Evolutionary conservation across 2,888 invertebrate genomes (phyloP), one percentile per base, ranked within the genome.

Genomic region (Eulithis testata): DNA sequence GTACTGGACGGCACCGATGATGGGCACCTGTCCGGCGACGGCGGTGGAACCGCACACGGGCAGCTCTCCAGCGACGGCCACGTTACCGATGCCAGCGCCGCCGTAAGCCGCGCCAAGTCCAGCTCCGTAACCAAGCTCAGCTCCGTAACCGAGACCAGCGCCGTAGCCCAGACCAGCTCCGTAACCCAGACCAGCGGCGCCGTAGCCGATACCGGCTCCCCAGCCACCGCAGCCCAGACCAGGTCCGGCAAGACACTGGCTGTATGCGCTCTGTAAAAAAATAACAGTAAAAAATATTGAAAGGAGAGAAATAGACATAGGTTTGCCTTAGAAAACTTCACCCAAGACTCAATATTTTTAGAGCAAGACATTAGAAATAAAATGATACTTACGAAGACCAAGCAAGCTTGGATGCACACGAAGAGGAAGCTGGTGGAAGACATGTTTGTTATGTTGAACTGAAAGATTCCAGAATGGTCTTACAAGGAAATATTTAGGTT

Each of bases 1-100:
- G 65, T 75, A 80, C 49, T 66, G 68, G 9, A 80, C 80, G 36
- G 71, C 72, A 0, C 80, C 79, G 67, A 77, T 74, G 69, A 80
- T 76, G 65, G 80, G 77, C 27, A 80, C 74, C 72, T 75, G 74
- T 31, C 79, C 79, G 1, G 72, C 68, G 12, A 76, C 66, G 5
- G 69, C 70, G 11, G 85, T 75, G 44, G 70, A 63, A 37, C 83
- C 81, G 14, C 71, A 73, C 12, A 80, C 83, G 11, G 75, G 76
- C 51, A 81, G 66, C 63, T 77, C 76, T 3, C 81, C 81, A 9
- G 71, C 74, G 40, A 80, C 79, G 4, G 71, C 75, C 12, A 80
- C 67, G 55, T 75, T 81, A 51, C 82, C 67, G 57, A 45, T 14
- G 31, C 63, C 66, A 11, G 36, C 47, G 4, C 60, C 60, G 44